Base-by-base conservation (phyloP, 2,797 vertebrate species). In the Ctenosaura bakeri region DNA sequence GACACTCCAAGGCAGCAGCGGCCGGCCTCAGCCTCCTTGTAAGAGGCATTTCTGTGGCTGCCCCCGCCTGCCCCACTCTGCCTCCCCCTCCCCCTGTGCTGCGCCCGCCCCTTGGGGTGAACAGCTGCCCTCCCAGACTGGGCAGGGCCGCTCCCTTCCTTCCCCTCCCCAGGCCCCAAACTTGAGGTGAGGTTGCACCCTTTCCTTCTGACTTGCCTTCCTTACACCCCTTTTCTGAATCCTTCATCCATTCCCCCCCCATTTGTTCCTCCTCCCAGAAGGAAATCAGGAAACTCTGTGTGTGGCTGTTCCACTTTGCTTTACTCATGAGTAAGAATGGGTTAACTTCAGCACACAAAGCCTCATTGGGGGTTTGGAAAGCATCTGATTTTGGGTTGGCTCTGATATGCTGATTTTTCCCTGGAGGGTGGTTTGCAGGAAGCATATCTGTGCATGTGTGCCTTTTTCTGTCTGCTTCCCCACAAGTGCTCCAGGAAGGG, bases 1-100 rank as follows among this genome's bases (percentile, higher is more conserved):
- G 16, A 2, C 35, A 8, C 18, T 1, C 74, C 20, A 8, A 9
- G 1, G 6, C 42, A 1, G 42, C 42, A 4, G 24, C 0, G 8
- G 6, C 35, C 42, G 38, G 35, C 38, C 42, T 46, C 16, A 10
- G 20, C 74, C 10, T 77, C 38, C 6, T 8, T 38, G 22, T 62
- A 22, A 62, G 59, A 22, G 20, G 18, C 4, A 5, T 62, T 20
- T 62, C 59, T 62, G 20, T 4, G 4, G 59, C 4, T 1, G 50
- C 50, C 50, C 50, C 50, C 9, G 6, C 50, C 52, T 52, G 42
- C 42, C 4, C 42, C 42, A 46, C 4, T 46, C 42, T 46, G 42
- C 42, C 42, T 46, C 42, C 42, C 56, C 16, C 56, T 59, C 56
- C 16, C 4, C 71, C 14, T 9, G 7, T 9, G 1, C n/a, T 20